Evolutionary conservation across 1,140 invertebrate species (phyloP), one percentile per base, ranked within the genome.

Genomic region (Sitophilus oryzae): DNA sequence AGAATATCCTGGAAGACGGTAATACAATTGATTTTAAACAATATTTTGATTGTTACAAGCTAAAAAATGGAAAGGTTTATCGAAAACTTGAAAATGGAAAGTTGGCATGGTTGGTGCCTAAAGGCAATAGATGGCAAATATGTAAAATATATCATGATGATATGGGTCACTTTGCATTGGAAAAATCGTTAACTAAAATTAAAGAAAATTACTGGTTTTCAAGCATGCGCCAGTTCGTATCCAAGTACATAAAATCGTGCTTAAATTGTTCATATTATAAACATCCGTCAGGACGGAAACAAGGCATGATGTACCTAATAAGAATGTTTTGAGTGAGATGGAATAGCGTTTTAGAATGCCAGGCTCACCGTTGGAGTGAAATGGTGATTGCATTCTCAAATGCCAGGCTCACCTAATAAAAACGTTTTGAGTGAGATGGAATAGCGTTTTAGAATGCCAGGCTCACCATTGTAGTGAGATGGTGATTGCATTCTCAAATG

Each of bases 61-160:
- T 62, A 14, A 63, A 62, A 51, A 60, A 60, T 51, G 55, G 49
- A 19, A 30, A 42, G 3, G 51, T 70, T 19, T 66, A 64, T 50
- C 15, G 62, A 3, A 48, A 59, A 8, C 44, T 40, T 10, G 53
- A 62, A 9, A 60, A 59, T 16, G 40, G 58, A n/a, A 8, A 19
- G 2, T 58, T 52, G 36, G 15, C 44, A 14, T 72, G 66, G 65
- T 15, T 68, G 0, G 67, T 69, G 8, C 69, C 66, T 10, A 50
- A 47, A 47, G 40, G 48, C 10, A 58, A 49, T 0, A 40, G 68
- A 11, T 66, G 61, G 57, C 56, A 71, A 40, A 60, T 71, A 5
- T 45, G 65, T 0, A 58, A 58, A 46, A 49, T 63, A 8, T 66
- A 61, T 40, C 68, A 72, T 42, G 66, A 71, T 23, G 70, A 72